These are phyloP conservation scores for Corythoichthys intestinalis DNA, from an alignment of 2,113 vertebrate species.

Conservation along the genomic window DNA sequence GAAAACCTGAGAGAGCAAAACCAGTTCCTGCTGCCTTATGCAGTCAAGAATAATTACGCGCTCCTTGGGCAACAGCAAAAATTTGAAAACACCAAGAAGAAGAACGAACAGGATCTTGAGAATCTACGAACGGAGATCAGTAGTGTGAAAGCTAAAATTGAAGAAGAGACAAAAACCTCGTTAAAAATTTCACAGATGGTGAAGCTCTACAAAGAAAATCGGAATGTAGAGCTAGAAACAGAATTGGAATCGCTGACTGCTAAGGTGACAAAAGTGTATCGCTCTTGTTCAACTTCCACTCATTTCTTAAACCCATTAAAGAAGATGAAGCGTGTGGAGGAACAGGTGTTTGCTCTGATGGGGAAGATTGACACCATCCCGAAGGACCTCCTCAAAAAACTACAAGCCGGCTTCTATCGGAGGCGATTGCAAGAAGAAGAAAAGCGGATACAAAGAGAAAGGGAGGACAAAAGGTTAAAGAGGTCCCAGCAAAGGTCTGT, in stretches of 20 bases:
- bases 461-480: background rate
- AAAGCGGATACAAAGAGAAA: background rate
- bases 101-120: background rate
- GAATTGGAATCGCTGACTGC: constrained; percentile 1
- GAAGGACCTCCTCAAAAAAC: background rate
- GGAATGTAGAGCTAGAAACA: constrained; percentile 1
- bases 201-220: constrained; percentile 8
- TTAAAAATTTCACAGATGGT: constrained; percentile 10
- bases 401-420: constrained; percentile 1
- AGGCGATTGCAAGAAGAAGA: constrained; percentile 1
- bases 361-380: constrained; percentile 2
- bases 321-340: constrained; percentile 10
- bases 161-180: background rate
- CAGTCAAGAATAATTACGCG: constrained; percentile 3
- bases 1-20: constrained; percentile 7
- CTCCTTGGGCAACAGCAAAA: constrained; percentile 7
- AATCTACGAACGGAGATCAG: background rate
- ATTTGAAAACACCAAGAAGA: constrained; percentile 3
- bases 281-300: background rate
- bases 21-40: constrained; percentile 7
- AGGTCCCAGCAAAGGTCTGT: background rate
- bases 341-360: background rate
- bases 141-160: constrained; percentile 3
- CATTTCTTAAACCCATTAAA: constrained; percentile 3
- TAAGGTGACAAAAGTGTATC: constrained; percentile 8